Evolutionary conservation across 1,140 invertebrate species (phyloP).

Genomic region (Drosophila albomicans): DNA sequence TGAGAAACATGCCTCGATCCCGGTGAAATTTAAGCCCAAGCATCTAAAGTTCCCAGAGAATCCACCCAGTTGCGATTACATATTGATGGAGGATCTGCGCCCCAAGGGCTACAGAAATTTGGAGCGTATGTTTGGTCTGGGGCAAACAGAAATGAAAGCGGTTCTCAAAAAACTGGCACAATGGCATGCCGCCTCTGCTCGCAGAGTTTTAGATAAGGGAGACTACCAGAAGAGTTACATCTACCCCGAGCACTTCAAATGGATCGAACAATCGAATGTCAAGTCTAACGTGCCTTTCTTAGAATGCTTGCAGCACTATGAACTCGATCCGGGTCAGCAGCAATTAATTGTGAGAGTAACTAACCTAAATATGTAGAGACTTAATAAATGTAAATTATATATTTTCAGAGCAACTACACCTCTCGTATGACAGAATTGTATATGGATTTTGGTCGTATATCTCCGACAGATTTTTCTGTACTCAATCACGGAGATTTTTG

Average conservation of each 20-base stretch:
- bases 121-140: slow-evolving; percentile 85
- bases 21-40: slow-evolving; percentile 55
- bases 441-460: slow-evolving; percentile 60
- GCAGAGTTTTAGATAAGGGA: slow-evolving; percentile 49
- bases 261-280: slow-evolving; percentile 63
- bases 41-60: slow-evolving; percentile 50
- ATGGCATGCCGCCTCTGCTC: slow-evolving; percentile 86
- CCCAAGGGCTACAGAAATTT: slow-evolving; percentile 76
- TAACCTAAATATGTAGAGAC: background rate
- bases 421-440: slow-evolving; percentile 63
- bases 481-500: slow-evolving; percentile 88
- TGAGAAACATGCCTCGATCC: slow-evolving; percentile 55
- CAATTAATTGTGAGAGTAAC: slow-evolving; percentile 56
- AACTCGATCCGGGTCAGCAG: slow-evolving; percentile 56
- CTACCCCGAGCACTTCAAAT: slow-evolving; percentile 45
- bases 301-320: slow-evolving; percentile 69
- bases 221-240: slow-evolving; percentile 63
- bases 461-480: slow-evolving; percentile 86
- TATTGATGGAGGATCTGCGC: slow-evolving; percentile 63
- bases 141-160: slow-evolving; percentile 85
- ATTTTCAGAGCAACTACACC: slow-evolving; percentile 62
- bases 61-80: slow-evolving; percentile 58
- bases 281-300: slow-evolving; percentile 64
- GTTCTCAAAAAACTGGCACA: slow-evolving; percentile 86
- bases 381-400: background rate